Evolutionary conservation across 2,113 vertebrate species (phyloP), one percentile per base, ranked within the genome.

Genomic region (Sturnus vulgaris): DNA sequence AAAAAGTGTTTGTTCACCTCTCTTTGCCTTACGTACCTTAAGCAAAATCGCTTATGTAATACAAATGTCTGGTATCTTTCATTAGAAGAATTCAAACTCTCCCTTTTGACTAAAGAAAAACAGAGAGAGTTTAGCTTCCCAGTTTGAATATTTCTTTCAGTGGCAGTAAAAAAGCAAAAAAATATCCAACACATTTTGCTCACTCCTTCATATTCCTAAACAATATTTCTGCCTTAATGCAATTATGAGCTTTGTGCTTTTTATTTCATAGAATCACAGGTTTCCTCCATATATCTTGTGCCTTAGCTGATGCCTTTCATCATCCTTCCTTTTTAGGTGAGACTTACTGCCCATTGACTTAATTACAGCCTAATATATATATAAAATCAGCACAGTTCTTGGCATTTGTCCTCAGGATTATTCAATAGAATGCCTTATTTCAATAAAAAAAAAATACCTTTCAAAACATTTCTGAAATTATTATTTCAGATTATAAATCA

Each of bases 181-280:
- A 20, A 19, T 19, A 76, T 2, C 10, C 11, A 8, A 33, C 4
- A 24, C 15, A 5, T 1, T 0, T 56, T 65, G 71, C 15, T 53
- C 4, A 46, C 2, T 64, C 19, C 18, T 68, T 66, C 21, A 11
- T 44, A 18, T 50, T 56, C 7, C 33, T 46, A 64, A 46, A 19
- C 12, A 56, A 52, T 47, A 60, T 69, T 56, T 69, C n/a, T 60
- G 12, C 24, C 16, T 5, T 52, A 64, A 11, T 33, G 13, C 1
- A 14, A 20, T 61, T 69, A 39, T 19, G 22, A 12, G 5, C 6
- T 42, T 52, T 77, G 7, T 60, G 47, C 22, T 10, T 28, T 72
- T 72, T 40, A 24, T 83, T 73, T 86, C 19, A 28, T 14, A 60
- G 33, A 31, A 28, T 68, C 69, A 42, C 21, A 89, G 3, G 7